Evolutionary conservation across 2,888 invertebrate genomes (phyloP), one percentile per base, ranked within the genome.

Genomic region (Dasypolia templi): DNA sequence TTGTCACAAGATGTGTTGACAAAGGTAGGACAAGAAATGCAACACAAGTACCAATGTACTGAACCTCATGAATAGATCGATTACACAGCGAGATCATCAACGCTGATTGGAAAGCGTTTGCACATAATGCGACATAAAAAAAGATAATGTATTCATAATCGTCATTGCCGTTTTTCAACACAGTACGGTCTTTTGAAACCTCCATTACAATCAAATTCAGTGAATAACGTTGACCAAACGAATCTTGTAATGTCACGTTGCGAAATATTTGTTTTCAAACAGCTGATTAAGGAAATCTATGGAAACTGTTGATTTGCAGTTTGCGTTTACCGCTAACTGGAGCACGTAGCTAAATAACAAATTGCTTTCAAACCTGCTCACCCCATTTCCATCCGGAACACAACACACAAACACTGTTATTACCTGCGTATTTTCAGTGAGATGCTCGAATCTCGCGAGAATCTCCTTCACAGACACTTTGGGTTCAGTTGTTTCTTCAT

Each of bases 381-480:
- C 82, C 87, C 78, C 76, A 79, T 77, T 85, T 74, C 49, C 75
- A 82, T 81, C 76, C 81, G 82, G 74, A 75, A 69, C 87, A 87
- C 87, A 66, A 81, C 81, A 81, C 86, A 82, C 77, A 83, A 81
- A 82, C 88, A 88, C 87, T 85, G 68, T 77, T 72, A 82, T 91
- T 91, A 91, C 91, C 91, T 91, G 91, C 74, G 83, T 87, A 81
- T 96, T 96, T 87, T 96, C 95, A 78, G 93, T 97, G 85, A 97
- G 96, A 90, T 97, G 97, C 94, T 98, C 98, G 94, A 98, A 98
- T 83, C 98, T 96, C 71, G 98, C 98, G 87, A 98, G 96, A 86
- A 98, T 98, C 91, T 98, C 98, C 91, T 98, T 97, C 82, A 98
- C 98, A 82, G 98, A 98, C 89, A 98, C 97, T 95, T 98, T 98